Conservation (phyloP, 2,113 vertebrate genomes). For the Scytalopus superciliaris region DNA sequence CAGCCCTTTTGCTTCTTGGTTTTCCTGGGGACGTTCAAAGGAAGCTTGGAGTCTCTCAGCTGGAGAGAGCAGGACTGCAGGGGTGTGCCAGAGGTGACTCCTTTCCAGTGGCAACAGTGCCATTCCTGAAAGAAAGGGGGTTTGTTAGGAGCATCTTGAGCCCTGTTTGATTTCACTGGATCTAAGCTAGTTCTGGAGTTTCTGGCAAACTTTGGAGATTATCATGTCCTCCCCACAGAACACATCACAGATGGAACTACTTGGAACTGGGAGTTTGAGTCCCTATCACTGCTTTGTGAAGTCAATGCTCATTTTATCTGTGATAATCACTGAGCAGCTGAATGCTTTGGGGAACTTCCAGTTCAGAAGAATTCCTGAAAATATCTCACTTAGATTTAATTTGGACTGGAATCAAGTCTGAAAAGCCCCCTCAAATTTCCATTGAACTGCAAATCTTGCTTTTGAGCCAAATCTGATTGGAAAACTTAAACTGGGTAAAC, state of each 20-base stretch:
- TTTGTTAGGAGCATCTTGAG: not conserved
- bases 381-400: slow-evolving; percentile 64
- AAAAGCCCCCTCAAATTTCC: slow-evolving; percentile 55
- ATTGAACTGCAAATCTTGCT: slow-evolving; percentile 13
- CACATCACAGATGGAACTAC: slow-evolving; percentile 58
- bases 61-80: not conserved
- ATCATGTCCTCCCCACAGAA: slow-evolving; percentile 33
- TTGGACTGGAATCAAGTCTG: slow-evolving; percentile 49
- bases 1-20: not conserved
- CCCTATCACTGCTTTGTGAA: slow-evolving; percentile 57
- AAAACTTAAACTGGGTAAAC: slow-evolving; percentile 1
- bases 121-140: not conserved
- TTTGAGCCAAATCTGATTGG: slow-evolving; percentile 11
- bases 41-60: not conserved
- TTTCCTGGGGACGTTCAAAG: not conserved
- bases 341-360: slow-evolving; percentile 66
- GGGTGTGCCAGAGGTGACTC: not conserved
- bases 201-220: slow-evolving; percentile 46
- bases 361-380: slow-evolving; percentile 67
- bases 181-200: slow-evolving; percentile 10
- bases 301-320: slow-evolving; percentile 65
- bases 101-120: not conserved
- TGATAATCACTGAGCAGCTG: slow-evolving; percentile 65
- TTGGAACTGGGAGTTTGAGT: slow-evolving; percentile 61
- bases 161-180: not conserved